Evolutionary conservation across 1,140 invertebrate species (phyloP), one percentile per base, ranked within the genome.

Genomic region (Scaptomyza hsui): DNA sequence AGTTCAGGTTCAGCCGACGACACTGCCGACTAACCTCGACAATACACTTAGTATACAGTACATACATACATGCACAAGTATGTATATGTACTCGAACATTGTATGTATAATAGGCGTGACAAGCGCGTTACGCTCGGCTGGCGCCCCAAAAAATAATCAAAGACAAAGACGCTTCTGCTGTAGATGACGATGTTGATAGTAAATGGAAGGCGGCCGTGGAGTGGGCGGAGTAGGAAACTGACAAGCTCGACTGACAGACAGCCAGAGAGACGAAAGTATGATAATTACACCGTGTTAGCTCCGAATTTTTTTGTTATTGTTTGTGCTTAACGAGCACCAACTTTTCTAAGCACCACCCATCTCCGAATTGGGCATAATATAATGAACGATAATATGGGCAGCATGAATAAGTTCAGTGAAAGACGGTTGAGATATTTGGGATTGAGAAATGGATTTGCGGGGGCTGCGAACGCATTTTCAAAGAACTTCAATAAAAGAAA

Each of bases 121-220:
- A 89, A 74, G 83, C 83, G 78, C 72, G 80, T 70, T 89, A 85
- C 86, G 86, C 80, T 89, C 48, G 59, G 86, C 75, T 89, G 77
- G 63, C 77, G 72, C 75, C 79, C 61, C 26, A 29, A 89, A 79
- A 77, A 86, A 89, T 89, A 89, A 89, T 89, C 86, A 89, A 86
- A 89, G 74, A 79, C 86, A 88, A 81, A 79, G 80, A 78, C 75
- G 77, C 57, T 63, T 52, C 51, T 75, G 67, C 51, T 75, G 67
- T 78, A 76, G 78, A 86, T 86, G 70, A 81, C 64, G 71, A 62
- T 67, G 72, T 67, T 78, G 78, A 81, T 81, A 73, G 47, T 42
- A 29, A n/a, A n/a, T n/a, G 7, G 6, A 26, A 29, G 37, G 42
- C 19, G 53, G 44, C 47, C 35, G 45, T 15, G 55, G 37, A 4